Conservation (phyloP, 2,888 invertebrate species). For the Pandemis corylana region DNA sequence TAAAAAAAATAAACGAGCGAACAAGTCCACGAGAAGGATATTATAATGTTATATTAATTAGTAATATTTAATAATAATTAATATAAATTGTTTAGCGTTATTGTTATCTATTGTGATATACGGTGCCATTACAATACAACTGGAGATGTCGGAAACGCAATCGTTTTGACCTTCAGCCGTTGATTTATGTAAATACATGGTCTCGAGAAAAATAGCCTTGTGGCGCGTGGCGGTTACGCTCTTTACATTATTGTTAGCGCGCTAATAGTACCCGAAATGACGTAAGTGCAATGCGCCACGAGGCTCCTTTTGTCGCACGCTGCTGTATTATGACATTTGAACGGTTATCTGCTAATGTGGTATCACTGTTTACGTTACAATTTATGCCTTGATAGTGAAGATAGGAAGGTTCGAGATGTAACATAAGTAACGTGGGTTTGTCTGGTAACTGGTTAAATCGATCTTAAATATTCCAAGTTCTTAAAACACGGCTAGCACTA, state of each 20-base stretch:
- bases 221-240: neutral
- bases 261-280: neutral
- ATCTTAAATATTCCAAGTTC: neutral
- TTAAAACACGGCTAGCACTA: neutral
- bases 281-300: neutral
- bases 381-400: slow-evolving; percentile 6
- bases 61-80: slow-evolving; percentile 21
- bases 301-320: neutral
- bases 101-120: slow-evolving; percentile 40
- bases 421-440: slow-evolving; percentile 3
- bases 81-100: slow-evolving; percentile 31
- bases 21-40: slow-evolving; percentile 29
- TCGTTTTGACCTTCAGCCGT: slow-evolving; percentile 24
- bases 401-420: neutral
- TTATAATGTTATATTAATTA: slow-evolving; percentile 26
- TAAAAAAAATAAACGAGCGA: slow-evolving; percentile 20
- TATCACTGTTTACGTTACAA: slow-evolving; percentile 24
- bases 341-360: slow-evolving; percentile 10
- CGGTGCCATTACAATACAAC: slow-evolving; percentile 30
- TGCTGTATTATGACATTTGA: neutral
- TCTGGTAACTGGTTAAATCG: neutral
- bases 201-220: neutral
- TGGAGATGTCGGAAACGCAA: slow-evolving; percentile 4
- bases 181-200: slow-evolving; percentile 27
- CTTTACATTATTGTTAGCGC: neutral